A percentile compares a stretch with the other conserved stretches of the same genome.
Evolutionary conservation across 2,888 invertebrate genomes (phyloP).

Genomic region (Oscheius sp.): DNA sequence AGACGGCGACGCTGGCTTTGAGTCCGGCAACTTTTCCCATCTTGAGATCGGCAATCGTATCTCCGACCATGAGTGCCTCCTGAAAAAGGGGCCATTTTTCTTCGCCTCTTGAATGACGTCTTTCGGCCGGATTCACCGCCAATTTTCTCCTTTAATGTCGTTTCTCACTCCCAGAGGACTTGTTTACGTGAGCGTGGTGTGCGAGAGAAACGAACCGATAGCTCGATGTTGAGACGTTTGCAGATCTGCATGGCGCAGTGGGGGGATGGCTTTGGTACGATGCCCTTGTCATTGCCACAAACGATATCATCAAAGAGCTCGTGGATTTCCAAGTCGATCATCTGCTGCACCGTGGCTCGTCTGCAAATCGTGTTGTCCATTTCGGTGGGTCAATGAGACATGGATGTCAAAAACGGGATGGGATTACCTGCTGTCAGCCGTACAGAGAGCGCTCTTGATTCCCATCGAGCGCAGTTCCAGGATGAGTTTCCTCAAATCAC

Average conservation of each 20-base stretch:
- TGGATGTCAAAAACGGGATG: not conserved
- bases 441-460: slow-evolving; percentile 76
- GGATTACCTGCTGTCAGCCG: slow-evolving; percentile 74
- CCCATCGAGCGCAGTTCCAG: slow-evolving; percentile 73
- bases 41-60: slow-evolving; percentile 75
- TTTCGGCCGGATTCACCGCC: not conserved
- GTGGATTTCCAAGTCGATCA: slow-evolving; percentile 63
- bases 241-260: slow-evolving; percentile 74
- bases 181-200: slow-evolving; percentile 13
- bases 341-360: slow-evolving; percentile 65
- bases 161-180: slow-evolving; percentile 7
- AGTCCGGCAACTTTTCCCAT: slow-evolving; percentile 75
- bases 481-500: slow-evolving; percentile 74
- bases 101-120: slow-evolving; percentile 1
- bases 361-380: slow-evolving; percentile 4
- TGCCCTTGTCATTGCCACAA: slow-evolving; percentile 75
- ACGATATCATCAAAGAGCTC: slow-evolving; percentile 74
- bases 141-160: slow-evolving; percentile 21
- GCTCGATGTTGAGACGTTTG: slow-evolving; percentile 64
- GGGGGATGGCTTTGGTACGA: slow-evolving; percentile 75
- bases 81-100: slow-evolving; percentile 43
- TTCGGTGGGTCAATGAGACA: slow-evolving; percentile 15
- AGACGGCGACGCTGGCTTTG: slow-evolving; percentile 75
- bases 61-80: slow-evolving; percentile 75
- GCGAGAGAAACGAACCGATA: slow-evolving; percentile 50